Base-by-base conservation (phyloP, 2,888 invertebrate genomes). In the Trachelus troglodyta region DNA sequence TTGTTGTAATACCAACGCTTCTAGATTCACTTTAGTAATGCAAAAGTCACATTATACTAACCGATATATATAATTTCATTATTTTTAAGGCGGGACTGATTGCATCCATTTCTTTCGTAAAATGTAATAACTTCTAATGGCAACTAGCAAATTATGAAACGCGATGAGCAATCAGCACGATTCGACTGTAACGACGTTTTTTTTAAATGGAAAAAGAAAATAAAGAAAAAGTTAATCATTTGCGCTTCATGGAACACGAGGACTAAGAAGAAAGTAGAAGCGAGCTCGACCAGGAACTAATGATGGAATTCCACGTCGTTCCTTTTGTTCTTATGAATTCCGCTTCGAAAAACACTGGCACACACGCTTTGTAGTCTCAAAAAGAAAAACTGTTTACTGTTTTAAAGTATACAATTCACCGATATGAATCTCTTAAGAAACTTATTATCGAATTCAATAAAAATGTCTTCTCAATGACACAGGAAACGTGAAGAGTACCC, bases 221-320 rank as follows among this genome's bases (percentile, higher is more conserved):
- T 12, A 12, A 78, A 81, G 76, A 75, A 80, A 76, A 83, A 81
- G 77, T 71, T 75, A 75, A 77, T 77, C 35, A 73, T 82, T 82
- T 74, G 76, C 79, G 79, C 82, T 81, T 77, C 75, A 76, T 73
- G 69, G 78, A 80, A 37, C 79, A 79, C 69, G 75, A 75, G 40
- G 68, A 69, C 69, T 30, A 74, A 33, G 80, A 77, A 79, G 80
- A 82, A 82, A 76, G 37, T 31, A 69, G 73, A 34, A 68, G 73
- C 34, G 69, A 75, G 33, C 73, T 56, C 73, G 40, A 80, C 75
- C 81, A 81, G 79, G 80, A 81, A 81, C 80, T 34, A 76, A 82
- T 78, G 80, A 81, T 78, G 80, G 81, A 82, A 80, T 82, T 80
- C 80, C 69, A 76, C 37, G 69, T 69, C 69, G 69, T 79, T 77